Evolutionary conservation across 2,797 vertebrate species (phyloP).

Genomic region (Zalophus californianus): DNA sequence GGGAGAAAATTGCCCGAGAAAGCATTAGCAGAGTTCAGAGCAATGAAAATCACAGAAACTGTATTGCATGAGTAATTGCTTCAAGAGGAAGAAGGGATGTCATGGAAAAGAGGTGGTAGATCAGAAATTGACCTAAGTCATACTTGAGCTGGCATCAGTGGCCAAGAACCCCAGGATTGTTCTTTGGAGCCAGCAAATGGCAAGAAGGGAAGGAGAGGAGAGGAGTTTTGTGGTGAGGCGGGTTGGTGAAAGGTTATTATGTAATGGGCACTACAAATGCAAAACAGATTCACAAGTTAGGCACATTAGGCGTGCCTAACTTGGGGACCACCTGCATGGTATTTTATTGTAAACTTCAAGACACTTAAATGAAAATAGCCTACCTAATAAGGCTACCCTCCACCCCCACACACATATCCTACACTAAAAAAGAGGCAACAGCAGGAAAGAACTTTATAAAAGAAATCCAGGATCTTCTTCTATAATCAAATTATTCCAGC

Average conservation of each 20-base stretch:
- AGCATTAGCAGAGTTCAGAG: neutral
- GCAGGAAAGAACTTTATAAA: neutral
- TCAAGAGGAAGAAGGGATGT: neutral
- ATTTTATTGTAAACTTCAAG: neutral
- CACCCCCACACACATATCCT: neutral
- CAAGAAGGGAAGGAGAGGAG: neutral
- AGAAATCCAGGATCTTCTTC: conserved; percentile 11
- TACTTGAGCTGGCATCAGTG: neutral
- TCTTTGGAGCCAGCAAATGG: neutral
- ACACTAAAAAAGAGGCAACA: neutral
- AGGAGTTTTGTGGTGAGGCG: neutral
- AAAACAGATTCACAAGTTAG: neutral
- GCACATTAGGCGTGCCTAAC: neutral
- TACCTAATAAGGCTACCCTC: neutral
- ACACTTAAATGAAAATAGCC: conserved; percentile 9
- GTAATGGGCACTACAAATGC: neutral
- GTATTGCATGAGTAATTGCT: neutral
- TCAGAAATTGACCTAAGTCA: neutral
- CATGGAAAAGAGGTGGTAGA: neutral
- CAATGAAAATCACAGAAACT: neutral
- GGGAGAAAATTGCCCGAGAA: neutral
- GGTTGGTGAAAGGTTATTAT: neutral
- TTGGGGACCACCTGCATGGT: neutral
- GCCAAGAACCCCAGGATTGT: neutral
- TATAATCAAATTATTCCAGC: conserved; percentile 30